These are phyloP conservation scores for Cacoxenus indagator DNA, from an alignment of 2,888 invertebrate species.

Conservation along the genomic window DNA sequence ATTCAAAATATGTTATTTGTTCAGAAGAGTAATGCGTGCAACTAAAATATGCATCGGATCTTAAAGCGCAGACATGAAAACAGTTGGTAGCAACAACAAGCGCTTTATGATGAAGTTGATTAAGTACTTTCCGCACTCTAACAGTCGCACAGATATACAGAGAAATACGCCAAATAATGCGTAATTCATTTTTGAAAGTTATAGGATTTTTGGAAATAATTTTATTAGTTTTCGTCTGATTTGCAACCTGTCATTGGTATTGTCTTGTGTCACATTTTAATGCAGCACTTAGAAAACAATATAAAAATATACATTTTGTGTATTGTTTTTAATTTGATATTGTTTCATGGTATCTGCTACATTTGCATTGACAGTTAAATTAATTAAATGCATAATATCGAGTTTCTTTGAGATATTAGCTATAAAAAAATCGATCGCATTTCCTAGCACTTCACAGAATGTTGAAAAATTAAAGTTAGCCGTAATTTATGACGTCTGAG, in stretches of 20 bases:
- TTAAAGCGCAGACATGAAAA: not conserved
- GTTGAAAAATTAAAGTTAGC: conserved; percentile 3
- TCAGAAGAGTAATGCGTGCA: not conserved
- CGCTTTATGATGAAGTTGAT: conserved; percentile 22
- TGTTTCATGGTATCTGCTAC: not conserved
- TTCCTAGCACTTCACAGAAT: too few species aligned
- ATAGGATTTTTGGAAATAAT: not conserved
- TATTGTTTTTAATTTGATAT: not conserved
- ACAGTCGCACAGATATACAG: too few species aligned
- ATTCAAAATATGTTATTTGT: too few species aligned
- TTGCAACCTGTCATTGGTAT: not conserved
- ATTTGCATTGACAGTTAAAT: conserved; percentile 11
- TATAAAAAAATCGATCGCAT: too few species aligned
- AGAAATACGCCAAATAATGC: not conserved
- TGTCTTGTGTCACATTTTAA: not conserved
- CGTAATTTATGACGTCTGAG: not conserved
- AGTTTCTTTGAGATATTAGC: not conserved
- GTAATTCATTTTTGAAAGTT: conserved; percentile 2
- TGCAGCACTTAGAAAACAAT: too few species aligned
- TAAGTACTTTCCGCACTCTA: conserved; percentile 15
- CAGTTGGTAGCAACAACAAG: not conserved
- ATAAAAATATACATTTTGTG: not conserved
- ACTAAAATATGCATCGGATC: not conserved
- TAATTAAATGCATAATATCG: conserved; percentile 7
- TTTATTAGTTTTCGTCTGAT: not conserved